Evolutionary conservation across 2,888 invertebrate genomes (phyloP), one percentile per base, ranked within the genome.

Genomic region (Hypomecis atomaria): DNA sequence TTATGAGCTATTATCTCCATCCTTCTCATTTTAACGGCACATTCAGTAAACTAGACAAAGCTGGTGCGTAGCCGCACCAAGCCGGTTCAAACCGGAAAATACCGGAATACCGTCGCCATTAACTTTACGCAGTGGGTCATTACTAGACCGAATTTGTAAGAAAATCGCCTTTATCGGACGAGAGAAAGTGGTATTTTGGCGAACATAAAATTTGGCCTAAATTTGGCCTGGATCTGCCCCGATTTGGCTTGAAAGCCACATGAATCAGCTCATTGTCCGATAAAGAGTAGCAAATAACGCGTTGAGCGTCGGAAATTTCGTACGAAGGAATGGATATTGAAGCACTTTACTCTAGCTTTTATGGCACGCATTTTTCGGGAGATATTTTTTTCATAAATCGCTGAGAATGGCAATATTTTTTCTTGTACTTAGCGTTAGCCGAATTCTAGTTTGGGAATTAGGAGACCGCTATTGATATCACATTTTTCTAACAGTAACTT

Each of bases 81-180:
- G 71, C 70, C 60, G 70, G 64, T 53, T 58, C 38, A 43, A 55
- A 57, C 65, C 66, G 65, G 69, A 64, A 69, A 71, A 71, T 67
- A 58, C 70, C 67, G 67, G 69, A 70, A 71, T 72, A 65, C 63
- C 36, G 62, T 56, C n/a, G 47, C 62, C 66, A 71, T 77, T 74
- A 72, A 57, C 65, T 71, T 67, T 66, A 49, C 54, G 62, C 62
- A 62, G 70, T 52, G 59, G 71, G 71, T 71, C 70, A 75, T 77
- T 77, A 75, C 70, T 65, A 64, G 66, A 67, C 65, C 42, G 65
- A 73, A 73, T 77, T 77, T 77, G 70, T 73, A 73, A 73, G 71
- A 65, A 60, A 71, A 71, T 65, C 59, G 66, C 55, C 55, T 56
- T 64, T 75, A 74, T 72, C 70, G 54, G 62, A 49, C 50, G 54